phyloP scores from a whole-genome alignment of 2,888 invertebrate species.

The Octonoba sinensis region DNA sequence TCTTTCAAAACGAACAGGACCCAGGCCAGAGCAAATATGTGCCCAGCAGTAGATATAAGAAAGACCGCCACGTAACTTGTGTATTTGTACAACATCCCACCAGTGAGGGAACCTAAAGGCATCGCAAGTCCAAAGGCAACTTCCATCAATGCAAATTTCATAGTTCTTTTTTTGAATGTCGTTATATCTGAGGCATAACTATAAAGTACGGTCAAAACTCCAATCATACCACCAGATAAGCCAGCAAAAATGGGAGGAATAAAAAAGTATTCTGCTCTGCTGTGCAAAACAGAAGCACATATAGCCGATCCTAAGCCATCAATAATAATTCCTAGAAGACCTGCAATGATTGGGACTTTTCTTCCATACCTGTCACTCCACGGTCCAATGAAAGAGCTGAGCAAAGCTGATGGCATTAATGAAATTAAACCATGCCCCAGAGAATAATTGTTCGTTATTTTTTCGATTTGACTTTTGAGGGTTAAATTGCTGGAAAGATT shows the following conservation, averaged over 20 bases:
- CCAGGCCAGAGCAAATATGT: conserved; percentile 23
- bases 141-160: conserved; percentile 59
- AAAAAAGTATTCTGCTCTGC: conserved; percentile 31
- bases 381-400: conserved; percentile 63
- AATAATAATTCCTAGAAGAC: conserved; percentile 38
- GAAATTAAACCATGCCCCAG: conserved; percentile 55
- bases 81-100: conserved; percentile 31
- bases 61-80: conserved; percentile 22
- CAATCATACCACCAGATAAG: conserved; percentile 50
- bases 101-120: conserved; percentile 68
- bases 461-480: conserved; percentile 42
- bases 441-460: conserved; percentile 55
- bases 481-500: conserved; percentile 34
- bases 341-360: conserved; percentile 52
- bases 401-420: conserved; percentile 46
- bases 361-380: conserved; percentile 66
- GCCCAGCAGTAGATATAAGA: conserved; percentile 7
- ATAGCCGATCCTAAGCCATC: conserved; percentile 37
- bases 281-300: conserved; percentile 21
- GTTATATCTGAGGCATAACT: conserved; percentile 61
- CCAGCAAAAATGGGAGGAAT: conserved; percentile 35
- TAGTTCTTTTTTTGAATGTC: conserved; percentile 33
- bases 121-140: conserved; percentile 79
- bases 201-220: conserved; percentile 38
- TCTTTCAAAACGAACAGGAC: conserved; percentile 51